These are phyloP conservation scores for Thera britannica DNA, from an alignment of 2,888 invertebrate species.

Conservation along the genomic window DNA sequence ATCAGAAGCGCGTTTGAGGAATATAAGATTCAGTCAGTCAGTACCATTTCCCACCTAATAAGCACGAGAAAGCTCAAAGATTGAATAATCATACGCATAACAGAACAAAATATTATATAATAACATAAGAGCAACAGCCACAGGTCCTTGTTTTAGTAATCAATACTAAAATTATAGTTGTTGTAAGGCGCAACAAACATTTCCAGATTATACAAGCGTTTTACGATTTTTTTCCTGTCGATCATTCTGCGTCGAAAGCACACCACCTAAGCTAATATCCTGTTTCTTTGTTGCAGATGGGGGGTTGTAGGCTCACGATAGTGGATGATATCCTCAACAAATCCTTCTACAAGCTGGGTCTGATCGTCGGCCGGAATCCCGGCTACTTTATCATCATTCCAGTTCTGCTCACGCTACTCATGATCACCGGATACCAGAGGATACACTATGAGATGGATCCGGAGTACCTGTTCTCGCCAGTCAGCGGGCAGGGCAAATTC, in stretches of 20 bases:
- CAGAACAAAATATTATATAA: too few relatives aligned
- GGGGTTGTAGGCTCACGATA: slow-evolving; percentile 89
- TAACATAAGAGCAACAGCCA: too few relatives aligned
- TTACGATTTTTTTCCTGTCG: too few relatives aligned
- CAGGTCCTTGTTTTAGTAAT: too few relatives aligned
- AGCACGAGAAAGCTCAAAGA: too few relatives aligned
- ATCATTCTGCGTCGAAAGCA: not conserved
- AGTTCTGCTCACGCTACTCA: slow-evolving; percentile 90
- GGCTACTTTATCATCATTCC: slow-evolving; percentile 96
- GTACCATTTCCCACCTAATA: too few relatives aligned
- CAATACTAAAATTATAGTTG: too few relatives aligned
- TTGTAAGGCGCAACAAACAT: too few relatives aligned
- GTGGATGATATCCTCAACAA: slow-evolving; percentile 92
- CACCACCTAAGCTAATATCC: not conserved
- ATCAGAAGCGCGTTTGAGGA: too few relatives aligned
- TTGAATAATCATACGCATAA: too few relatives aligned
- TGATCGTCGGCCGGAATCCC: slow-evolving; percentile 91
- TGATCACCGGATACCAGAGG: slow-evolving; percentile 94
- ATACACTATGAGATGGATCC: slow-evolving; percentile 96
- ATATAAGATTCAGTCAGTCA: too few relatives aligned
- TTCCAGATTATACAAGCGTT: too few relatives aligned
- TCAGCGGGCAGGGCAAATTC: slow-evolving; percentile 92
- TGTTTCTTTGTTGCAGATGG: slow-evolving; percentile 86
- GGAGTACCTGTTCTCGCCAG: slow-evolving; percentile 95
- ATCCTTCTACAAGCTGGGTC: slow-evolving; percentile 92